Evolutionary conservation across 1,140 invertebrate species (phyloP).

Genomic region (Heliothis virescens): DNA sequence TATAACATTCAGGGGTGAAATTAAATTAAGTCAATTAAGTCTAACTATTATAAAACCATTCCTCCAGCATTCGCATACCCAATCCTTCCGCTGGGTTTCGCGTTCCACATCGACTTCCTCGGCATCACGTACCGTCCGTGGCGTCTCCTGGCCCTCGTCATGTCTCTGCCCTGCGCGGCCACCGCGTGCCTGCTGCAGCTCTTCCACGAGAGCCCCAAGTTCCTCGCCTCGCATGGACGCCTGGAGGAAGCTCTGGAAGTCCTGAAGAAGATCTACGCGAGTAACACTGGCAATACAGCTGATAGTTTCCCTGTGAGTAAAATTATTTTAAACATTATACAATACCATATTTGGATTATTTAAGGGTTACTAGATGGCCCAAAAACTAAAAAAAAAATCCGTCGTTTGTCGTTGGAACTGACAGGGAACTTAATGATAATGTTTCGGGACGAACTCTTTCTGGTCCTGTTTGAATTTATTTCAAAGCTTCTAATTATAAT

Average conservation of each 20-base stretch:
- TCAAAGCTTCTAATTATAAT: not conserved
- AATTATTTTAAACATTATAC: not conserved
- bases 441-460: not conserved
- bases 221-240: slow-evolving; percentile 85
- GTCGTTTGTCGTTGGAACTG: too few relatives aligned
- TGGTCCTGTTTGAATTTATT: not conserved
- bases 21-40: too few relatives aligned
- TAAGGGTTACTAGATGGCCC: not conserved
- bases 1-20: too few relatives aligned
- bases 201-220: slow-evolving; percentile 90
- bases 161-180: slow-evolving; percentile 88
- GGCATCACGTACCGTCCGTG: slow-evolving; percentile 87
- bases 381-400: not conserved
- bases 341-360: not conserved
- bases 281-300: slow-evolving; percentile 84
- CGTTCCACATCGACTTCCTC: slow-evolving; percentile 73
- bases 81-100: slow-evolving; percentile 74
- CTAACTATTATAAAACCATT: not conserved
- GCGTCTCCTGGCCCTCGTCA: slow-evolving; percentile 88
- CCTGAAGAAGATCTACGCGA: slow-evolving; percentile 85
- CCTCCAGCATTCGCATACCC: slow-evolving; percentile 78
- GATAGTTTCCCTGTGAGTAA: slow-evolving; percentile 75
- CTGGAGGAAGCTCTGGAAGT: slow-evolving; percentile 85
- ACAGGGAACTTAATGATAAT: not conserved
- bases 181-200: slow-evolving; percentile 87